Evolutionary conservation across 2,797 vertebrate genomes (phyloP).

Genomic region (Halcyon leucocephala): DNA sequence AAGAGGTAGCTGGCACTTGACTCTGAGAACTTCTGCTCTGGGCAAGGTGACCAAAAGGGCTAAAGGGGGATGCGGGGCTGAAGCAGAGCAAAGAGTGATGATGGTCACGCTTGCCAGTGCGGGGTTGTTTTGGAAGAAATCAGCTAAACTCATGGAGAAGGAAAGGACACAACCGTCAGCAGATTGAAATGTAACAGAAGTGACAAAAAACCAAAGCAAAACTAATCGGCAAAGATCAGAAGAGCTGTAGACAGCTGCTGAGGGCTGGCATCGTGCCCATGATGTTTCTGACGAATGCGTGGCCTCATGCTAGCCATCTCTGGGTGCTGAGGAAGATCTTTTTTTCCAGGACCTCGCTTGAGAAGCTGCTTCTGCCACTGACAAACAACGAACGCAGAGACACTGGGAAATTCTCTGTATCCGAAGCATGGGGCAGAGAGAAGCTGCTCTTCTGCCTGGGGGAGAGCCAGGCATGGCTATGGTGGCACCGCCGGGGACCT

Average conservation of each 20-base stretch:
- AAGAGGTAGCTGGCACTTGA: not conserved
- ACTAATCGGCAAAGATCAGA: fast-evolving
- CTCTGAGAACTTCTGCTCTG: fast-evolving
- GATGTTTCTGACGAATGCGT: fast-evolving
- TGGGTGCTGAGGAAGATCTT: fast-evolving
- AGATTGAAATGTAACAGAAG: not conserved
- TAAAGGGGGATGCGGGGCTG: fast-evolving
- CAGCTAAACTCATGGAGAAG: not conserved
- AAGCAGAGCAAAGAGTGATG: not conserved
- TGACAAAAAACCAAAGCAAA: not conserved
- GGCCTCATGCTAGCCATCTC: not conserved
- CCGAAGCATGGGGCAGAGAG: not conserved
- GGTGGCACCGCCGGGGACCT: not conserved
- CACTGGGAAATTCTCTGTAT: fast-evolving
- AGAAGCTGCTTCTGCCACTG: not conserved
- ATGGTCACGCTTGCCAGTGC: fast-evolving
- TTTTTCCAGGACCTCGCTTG: not conserved
- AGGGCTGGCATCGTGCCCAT: not conserved
- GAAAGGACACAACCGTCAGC: fast-evolving
- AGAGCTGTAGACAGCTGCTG: not conserved
- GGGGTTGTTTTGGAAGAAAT: not conserved
- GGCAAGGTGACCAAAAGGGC: not conserved
- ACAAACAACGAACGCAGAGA: fast-evolving
- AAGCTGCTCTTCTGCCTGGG: not conserved
- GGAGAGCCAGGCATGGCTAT: not conserved